A percentile compares a stretch with the other conserved stretches of the same genome.
phyloP scores from a whole-genome alignment of 37 sponge, comb jelly and placozoan genomes.

The Aplysina aerophoba region DNA sequence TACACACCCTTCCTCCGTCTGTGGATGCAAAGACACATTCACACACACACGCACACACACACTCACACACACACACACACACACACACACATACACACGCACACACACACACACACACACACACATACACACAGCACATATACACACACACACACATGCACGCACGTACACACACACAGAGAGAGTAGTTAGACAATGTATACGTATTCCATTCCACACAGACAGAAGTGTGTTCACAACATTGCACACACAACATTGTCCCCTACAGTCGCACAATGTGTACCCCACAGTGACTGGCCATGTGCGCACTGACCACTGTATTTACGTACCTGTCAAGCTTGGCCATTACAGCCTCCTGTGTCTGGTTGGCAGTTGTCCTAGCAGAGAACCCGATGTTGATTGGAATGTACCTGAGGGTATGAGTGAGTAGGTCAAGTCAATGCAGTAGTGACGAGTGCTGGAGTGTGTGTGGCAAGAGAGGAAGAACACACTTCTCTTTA shows the following conservation, averaged over 20 bases:
- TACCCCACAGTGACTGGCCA: no score
- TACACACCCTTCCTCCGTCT: constrained; percentile 91
- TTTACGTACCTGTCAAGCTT: constrained; percentile 88
- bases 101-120: constrained; percentile 17
- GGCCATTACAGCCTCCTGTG: constrained; percentile 95
- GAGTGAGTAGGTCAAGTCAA: neutral
- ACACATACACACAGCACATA: neutral
- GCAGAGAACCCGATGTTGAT: constrained; percentile 98
- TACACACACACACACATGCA: no score
- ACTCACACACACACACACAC: constrained; percentile 33
- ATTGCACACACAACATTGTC: no score
- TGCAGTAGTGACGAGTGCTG: no score
- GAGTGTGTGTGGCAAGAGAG: neutral
- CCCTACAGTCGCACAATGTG: no score
- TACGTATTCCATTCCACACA: no score
- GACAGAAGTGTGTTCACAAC: no score
- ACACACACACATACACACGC: constrained; percentile 28
- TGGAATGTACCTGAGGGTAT: constrained; percentile 80
- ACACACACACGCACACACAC: constrained; percentile 35
- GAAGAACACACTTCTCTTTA: constrained; percentile 66
- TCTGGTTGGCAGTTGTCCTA: constrained; percentile 92
- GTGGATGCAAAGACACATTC: neutral
- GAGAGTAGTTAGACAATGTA: no score
- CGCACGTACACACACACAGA: no score
- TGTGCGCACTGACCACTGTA: no score